These are phyloP conservation scores for Ostrea denselamellosa DNA, from an alignment of 1,140 invertebrate species.

Conservation along the genomic window DNA sequence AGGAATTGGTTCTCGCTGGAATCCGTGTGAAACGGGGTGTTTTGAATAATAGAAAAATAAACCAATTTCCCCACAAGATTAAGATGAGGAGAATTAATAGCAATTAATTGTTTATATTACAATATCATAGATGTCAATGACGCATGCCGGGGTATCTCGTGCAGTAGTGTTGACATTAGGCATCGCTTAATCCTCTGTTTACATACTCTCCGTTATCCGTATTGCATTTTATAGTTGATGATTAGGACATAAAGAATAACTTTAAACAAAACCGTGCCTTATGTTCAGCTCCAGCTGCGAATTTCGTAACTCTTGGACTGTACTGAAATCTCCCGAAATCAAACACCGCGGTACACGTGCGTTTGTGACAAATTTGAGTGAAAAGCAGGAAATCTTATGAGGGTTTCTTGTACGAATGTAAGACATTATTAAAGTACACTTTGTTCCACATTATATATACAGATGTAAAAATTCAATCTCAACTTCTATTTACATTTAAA, in stretches of 20 bases:
- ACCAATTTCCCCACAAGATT: slow-evolving; percentile 33
- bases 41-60: slow-evolving; percentile 43
- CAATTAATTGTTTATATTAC: slow-evolving; percentile 39
- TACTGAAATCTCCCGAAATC: slow-evolving; percentile 7
- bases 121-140: slow-evolving; percentile 25
- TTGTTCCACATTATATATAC: no score
- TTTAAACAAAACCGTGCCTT: background rate
- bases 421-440: background rate
- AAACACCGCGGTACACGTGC: background rate
- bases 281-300: slow-evolving; percentile 11
- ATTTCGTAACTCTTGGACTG: slow-evolving; percentile 21
- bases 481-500: no score
- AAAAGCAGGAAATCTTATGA: background rate
- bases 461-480: no score
- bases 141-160: slow-evolving; percentile 8
- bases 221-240: slow-evolving; percentile 31
- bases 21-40: slow-evolving; percentile 39
- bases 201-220: slow-evolving; percentile 1
- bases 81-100: slow-evolving; percentile 38
- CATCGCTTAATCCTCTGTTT: slow-evolving; percentile 18
- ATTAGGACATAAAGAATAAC: background rate
- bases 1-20: slow-evolving; percentile 29
- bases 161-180: slow-evolving; percentile 18
- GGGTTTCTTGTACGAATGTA: background rate
- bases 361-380: background rate